Percentiles rank a stretch among this genome's conserved stretches.
Evolutionary conservation across 2,113 vertebrate genomes (phyloP).

Genomic region (Dolichotis patagonum): DNA sequence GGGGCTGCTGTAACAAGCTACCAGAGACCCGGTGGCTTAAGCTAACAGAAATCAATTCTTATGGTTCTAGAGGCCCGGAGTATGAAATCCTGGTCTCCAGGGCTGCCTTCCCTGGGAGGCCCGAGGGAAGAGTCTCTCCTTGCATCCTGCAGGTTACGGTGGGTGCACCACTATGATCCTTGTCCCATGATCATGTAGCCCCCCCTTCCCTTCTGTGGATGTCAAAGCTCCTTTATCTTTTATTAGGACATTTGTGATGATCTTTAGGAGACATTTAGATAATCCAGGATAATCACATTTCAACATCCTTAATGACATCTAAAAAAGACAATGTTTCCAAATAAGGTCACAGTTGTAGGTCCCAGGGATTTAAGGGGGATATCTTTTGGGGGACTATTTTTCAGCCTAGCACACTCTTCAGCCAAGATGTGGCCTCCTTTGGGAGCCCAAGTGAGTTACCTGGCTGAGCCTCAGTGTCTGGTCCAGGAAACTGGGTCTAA

Average conservation of each 20-base stretch:
- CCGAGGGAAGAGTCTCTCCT: not conserved
- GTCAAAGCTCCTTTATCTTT: not conserved
- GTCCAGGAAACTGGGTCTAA: not conserved
- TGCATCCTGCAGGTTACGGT: not conserved
- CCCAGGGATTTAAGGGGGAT: not conserved
- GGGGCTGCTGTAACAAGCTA: not conserved
- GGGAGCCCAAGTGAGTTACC: not conserved
- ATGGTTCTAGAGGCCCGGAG: not conserved
- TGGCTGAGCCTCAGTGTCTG: not conserved
- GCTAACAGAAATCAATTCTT: not conserved
- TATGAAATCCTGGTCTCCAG: not conserved
- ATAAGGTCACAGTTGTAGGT: not conserved
- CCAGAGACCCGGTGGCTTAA: not conserved
- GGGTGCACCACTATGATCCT: accelerated
- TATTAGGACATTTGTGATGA: not conserved
- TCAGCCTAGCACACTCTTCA: not conserved
- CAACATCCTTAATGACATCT: not conserved
- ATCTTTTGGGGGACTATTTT: not conserved
- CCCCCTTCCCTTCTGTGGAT: not conserved
- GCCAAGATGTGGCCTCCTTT: not conserved
- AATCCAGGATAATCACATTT: not conserved
- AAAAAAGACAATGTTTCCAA: not conserved
- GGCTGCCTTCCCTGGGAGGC: accelerated
- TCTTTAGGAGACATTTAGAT: not conserved
- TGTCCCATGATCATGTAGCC: accelerated